Evolutionary conservation across 2,797 vertebrate species (phyloP).

Genomic region (Sebastes minor): DNA sequence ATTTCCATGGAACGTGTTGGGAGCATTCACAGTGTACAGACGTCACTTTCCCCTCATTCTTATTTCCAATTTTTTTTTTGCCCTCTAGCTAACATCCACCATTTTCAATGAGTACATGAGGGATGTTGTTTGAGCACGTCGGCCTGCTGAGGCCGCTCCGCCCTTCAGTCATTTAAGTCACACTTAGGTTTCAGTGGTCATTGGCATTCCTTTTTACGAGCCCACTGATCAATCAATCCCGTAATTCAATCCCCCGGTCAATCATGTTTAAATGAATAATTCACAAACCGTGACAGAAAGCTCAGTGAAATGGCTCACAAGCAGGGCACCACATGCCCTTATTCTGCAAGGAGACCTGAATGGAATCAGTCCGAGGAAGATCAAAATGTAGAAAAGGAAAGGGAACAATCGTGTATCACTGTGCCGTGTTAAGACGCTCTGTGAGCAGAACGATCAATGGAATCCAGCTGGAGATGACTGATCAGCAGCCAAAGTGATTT

Average conservation of each 20-base stretch:
- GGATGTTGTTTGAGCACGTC: not conserved
- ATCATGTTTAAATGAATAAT: conserved; percentile 79
- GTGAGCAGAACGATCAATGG: not conserved
- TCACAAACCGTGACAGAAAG: conserved; percentile 66
- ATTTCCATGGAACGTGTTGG: not conserved
- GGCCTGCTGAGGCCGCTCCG: conserved; percentile 13
- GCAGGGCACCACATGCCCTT: conserved; percentile 34
- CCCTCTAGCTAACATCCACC: not conserved
- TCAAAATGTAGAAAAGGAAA: conserved; percentile 19
- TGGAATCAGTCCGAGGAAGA: conserved; percentile 28
- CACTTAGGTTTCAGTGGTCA: conserved; percentile 71
- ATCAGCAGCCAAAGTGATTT: not conserved
- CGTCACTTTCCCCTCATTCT: not conserved
- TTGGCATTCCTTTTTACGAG: conserved; percentile 71
- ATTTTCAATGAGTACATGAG: not conserved
- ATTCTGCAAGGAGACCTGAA: conserved; percentile 54
- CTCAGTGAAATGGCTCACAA: conserved; percentile 57
- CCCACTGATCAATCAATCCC: conserved; percentile 68
- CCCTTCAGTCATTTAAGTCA: conserved; percentile 66
- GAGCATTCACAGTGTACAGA: not conserved
- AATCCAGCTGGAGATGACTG: not conserved
- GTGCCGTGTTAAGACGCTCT: not conserved
- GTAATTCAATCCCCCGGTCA: conserved; percentile 74
- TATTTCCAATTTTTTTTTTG: no score
- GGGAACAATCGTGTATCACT: not conserved